Base-by-base conservation (phyloP, 1,140 invertebrate species). In the Oscheius sp. region DNA sequence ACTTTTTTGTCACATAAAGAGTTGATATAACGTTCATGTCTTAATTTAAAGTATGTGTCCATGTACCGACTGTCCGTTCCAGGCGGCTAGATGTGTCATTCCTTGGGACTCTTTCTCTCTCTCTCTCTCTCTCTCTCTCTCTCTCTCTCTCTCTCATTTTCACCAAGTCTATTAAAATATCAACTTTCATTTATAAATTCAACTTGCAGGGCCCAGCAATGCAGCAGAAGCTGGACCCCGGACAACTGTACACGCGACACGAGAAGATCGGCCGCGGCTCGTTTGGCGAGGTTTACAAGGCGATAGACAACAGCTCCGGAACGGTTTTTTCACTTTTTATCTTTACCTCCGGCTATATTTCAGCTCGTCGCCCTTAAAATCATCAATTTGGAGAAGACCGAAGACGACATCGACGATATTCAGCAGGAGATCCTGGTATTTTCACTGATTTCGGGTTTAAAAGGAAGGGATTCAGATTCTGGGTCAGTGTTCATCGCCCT, bases 341-440 rank as follows among this genome's bases (percentile, higher is more conserved):
- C 15, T 7, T 42, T 10, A n/a, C 38, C 10, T 42, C n/a, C 10
- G 10, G 10, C n/a, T 42, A 10, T 1, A 23, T 58, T 80, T 75
- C 93, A 95, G 86, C 92, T 97, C 18, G 95, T 99, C 72, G 96
- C 96, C 81, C 99, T 99, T 79, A 99, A 99, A 87, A 99, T 98
- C 77, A 97, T 97, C 73, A 97, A 99, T 87, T 88, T 99, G 75
- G 97, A 99, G 87, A 95, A 99, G 86, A 96, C 96, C 42, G 97
- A 99, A 89, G 97, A 99, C 93, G 97, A 99, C 87, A 99, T 99
- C 85, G 97, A 99, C 86, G 96, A 99, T 85, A 99, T 99, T 81
- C 97, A 99, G 86, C 95, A 99, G 87, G 97, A 99, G 87, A 99
- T 99, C 84, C 97, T 97, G 26, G 72, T 65, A 42, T n/a, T 15